phyloP scores from a whole-genome alignment of 2,113 vertebrate species.

The Tichodroma muraria region DNA sequence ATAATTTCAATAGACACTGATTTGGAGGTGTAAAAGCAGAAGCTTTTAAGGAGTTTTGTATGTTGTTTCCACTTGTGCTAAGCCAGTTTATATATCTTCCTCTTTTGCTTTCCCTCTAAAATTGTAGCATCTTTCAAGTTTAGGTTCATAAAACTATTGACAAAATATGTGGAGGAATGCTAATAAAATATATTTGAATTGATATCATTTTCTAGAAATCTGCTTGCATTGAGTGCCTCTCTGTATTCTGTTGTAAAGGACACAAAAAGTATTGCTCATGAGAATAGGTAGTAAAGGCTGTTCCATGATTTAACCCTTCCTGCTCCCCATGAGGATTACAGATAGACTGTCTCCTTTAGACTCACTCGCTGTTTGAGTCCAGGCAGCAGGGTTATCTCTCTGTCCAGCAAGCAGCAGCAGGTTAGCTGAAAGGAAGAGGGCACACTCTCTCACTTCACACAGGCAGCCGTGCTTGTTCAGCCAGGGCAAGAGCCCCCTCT shows the following conservation, averaged over 20 bases:
- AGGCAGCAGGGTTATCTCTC: not conserved
- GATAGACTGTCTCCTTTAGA: not conserved
- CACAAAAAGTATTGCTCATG: not conserved
- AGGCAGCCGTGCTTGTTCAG: accelerated
- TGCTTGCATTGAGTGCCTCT: not conserved
- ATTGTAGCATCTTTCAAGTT: not conserved
- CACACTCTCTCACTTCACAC: not conserved
- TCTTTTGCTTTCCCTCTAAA: not conserved
- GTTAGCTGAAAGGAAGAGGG: not conserved
- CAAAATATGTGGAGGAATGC: not conserved
- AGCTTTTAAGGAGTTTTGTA: not conserved
- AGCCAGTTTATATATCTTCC: not conserved
- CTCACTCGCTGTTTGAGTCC: not conserved
- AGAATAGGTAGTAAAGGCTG: not conserved
- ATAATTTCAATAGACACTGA: not conserved
- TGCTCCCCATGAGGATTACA: not conserved
- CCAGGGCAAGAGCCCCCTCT: not conserved
- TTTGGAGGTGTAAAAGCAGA: not conserved
- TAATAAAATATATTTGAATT: not conserved
- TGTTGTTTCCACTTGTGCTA: not conserved
- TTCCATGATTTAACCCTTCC: not conserved
- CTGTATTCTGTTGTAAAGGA: not conserved
- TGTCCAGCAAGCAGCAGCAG: not conserved
- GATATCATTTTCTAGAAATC: not conserved
- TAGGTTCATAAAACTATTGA: not conserved